phyloP scores from a whole-genome alignment of 2,797 vertebrate species.

The Loriculus beryllinus region DNA sequence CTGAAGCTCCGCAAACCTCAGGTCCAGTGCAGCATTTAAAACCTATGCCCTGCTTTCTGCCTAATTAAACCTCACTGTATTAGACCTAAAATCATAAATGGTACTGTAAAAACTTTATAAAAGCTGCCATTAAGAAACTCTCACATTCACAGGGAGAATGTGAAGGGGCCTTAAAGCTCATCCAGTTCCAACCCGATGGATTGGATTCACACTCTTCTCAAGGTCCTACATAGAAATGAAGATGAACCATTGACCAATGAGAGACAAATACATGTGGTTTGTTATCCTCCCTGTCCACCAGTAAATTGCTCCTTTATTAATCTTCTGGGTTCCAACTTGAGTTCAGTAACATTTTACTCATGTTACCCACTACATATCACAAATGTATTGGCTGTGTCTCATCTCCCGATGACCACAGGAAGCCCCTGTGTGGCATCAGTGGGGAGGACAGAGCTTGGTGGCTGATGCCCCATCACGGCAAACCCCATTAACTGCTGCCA shows the following conservation, averaged over 20 bases:
- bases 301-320: neutral
- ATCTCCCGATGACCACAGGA: neutral
- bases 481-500: neutral
- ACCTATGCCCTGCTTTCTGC: neutral
- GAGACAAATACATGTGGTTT: neutral
- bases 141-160: neutral
- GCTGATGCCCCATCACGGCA: neutral
- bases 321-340: neutral
- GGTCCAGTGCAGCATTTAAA: neutral
- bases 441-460: neutral
- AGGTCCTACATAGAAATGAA: neutral
- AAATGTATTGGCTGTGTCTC: neutral
- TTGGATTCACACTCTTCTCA: neutral
- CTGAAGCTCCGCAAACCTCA: neutral
- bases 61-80: neutral
- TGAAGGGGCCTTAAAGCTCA: neutral
- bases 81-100: neutral
- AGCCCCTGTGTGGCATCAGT: neutral
- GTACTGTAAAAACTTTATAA: neutral
- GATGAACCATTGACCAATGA: neutral
- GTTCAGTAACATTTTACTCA: neutral
- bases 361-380: neutral
- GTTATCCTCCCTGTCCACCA: neutral
- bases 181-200: neutral
- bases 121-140: neutral